A percentile compares a stretch with the other conserved stretches of the same genome.
Conservation (phyloP, 1,140 invertebrate genomes). For the Nilaparvata lugens region DNA sequence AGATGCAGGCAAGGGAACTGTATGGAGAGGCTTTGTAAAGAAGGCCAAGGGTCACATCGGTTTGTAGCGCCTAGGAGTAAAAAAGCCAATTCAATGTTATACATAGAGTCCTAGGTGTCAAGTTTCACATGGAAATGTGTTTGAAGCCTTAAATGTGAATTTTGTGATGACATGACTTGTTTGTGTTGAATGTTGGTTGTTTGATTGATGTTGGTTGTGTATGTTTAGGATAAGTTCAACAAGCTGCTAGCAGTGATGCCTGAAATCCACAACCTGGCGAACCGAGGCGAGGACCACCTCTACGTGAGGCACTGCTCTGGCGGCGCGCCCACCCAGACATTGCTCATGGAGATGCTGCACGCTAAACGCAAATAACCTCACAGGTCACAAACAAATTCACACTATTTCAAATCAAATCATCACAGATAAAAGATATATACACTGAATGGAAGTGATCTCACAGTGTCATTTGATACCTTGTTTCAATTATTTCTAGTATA, state of each 20-base stretch:
- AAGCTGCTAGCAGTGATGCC: constrained; percentile 84
- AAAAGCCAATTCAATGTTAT: too few relatives aligned
- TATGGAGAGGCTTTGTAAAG: too few relatives aligned
- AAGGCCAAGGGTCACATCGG: too few relatives aligned
- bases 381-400: background rate
- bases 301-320: constrained; percentile 87
- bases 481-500: background rate
- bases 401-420: background rate
- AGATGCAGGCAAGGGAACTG: too few relatives aligned
- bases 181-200: too few relatives aligned
- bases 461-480: background rate
- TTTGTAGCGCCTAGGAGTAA: too few relatives aligned
- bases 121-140: too few relatives aligned
- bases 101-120: too few relatives aligned
- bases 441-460: background rate
- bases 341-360: constrained; percentile 97
- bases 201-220: too few relatives aligned
- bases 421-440: background rate
- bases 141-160: too few relatives aligned
- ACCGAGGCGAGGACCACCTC: constrained; percentile 86
- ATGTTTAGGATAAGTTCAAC: constrained; percentile 81
- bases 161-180: too few relatives aligned
- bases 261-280: constrained; percentile 82
- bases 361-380: constrained; percentile 79
- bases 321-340: constrained; percentile 86